Evolutionary conservation across 2,888 invertebrate species (phyloP), one percentile per base, ranked within the genome.

Genomic region (Volucella zonaria): DNA sequence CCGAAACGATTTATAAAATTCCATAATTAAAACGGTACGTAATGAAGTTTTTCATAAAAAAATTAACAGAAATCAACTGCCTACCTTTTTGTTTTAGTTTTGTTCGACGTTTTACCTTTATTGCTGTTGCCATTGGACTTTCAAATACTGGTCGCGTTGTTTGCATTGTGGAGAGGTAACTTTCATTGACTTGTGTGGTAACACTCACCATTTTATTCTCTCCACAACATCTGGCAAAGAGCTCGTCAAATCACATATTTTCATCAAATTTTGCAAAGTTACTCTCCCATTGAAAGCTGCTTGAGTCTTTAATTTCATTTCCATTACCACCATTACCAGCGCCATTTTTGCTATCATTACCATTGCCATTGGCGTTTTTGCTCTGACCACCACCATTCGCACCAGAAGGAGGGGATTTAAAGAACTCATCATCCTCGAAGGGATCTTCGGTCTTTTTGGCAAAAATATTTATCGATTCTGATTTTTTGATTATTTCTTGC

Each of bases 401-500:
- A 6, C 66, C 82, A 18, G 87, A 62, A 11, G 88, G 87, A 9
- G 89, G 90, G 23, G 89, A 89, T 73, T 94, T 95, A 90, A 97
- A 97, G 92, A 97, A 97, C 87, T 97, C 96, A 88, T 96, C 96
- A 70, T 96, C 96, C 87, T 97, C 97, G 89, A 97, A 97, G 1
- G 97, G 97, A 92, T 97, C 97, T 91, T 97, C 97, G 58, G 94
- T 94, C 89, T 96, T 96, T 66, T 96, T 94, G 4, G 95, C 95
- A 92, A 97, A 97, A 88, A 97, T 97, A 91, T 97, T 97, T 9
- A 97, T 95, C 3, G 97, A 97, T 90, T 97, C 97, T 0, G 97
- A 97, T 91, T 97, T 97, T 89, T 96, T 96, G 61, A 97, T 94
- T 89, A 95, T 94, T 73, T 94, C 93, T 83, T 95, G 95, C 3